These are phyloP conservation scores for Drosophila kuntzei DNA, from an alignment of 2,888 invertebrate species.

Conservation along the genomic window DNA sequence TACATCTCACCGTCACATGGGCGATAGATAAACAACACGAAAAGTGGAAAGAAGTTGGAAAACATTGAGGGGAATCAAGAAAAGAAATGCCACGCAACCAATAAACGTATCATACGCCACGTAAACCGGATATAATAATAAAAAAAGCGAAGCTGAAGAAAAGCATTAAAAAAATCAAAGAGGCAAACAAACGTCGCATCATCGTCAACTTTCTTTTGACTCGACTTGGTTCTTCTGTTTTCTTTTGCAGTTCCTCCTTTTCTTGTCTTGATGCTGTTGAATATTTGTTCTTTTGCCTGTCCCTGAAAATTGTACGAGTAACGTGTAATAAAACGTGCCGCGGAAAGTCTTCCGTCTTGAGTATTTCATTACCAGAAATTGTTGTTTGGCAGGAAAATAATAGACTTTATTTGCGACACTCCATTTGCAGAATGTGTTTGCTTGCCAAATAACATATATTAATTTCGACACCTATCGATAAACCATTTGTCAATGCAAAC, in stretches of 20 bases:
- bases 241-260: background rate
- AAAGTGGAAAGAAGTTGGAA: background rate
- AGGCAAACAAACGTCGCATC: slow-evolving; percentile 15
- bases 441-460: slow-evolving; percentile 24
- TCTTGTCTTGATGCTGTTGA: slow-evolving; percentile 6
- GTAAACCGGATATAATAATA: slow-evolving; percentile 69
- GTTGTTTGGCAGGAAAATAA: slow-evolving; percentile 32
- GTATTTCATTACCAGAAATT: slow-evolving; percentile 56
- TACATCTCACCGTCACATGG: slow-evolving; percentile 10
- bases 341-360: slow-evolving; percentile 17
- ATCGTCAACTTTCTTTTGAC: slow-evolving; percentile 14
- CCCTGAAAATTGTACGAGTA: slow-evolving; percentile 34
- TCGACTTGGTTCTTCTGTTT: background rate
- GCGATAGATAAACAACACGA: slow-evolving; percentile 43
- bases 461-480: slow-evolving; percentile 30
- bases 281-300: slow-evolving; percentile 43
- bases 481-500: slow-evolving; percentile 6
- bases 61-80: slow-evolving; percentile 3
- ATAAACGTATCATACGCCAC: slow-evolving; percentile 64
- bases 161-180: slow-evolving; percentile 55
- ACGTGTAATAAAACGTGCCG: slow-evolving; percentile 66
- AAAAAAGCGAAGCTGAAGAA: slow-evolving; percentile 23
- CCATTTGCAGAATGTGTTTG: slow-evolving; percentile 5
- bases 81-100: slow-evolving; percentile 47
- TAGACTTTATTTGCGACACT: slow-evolving; percentile 34